Conservation (phyloP, 2,113 vertebrate genomes). For the Pongo abelii region DNA sequence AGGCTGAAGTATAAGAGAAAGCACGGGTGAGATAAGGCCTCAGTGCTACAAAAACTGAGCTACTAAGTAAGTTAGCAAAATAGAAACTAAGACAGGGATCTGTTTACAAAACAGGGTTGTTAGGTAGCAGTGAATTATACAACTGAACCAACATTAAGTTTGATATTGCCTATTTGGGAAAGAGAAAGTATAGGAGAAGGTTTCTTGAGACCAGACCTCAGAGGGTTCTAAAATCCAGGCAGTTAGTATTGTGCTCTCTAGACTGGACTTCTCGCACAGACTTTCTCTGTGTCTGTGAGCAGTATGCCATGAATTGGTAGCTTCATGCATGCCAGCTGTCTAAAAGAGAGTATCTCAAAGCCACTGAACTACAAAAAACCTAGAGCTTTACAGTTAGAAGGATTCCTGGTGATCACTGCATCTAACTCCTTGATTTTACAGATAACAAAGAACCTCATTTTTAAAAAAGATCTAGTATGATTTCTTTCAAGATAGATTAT, state of each 20-base stretch:
- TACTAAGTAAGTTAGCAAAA: not conserved
- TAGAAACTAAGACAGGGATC: not conserved
- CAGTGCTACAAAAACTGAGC: not conserved
- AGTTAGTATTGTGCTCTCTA: not conserved
- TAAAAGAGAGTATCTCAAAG: not conserved
- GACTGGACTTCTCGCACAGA: not conserved
- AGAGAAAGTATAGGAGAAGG: not conserved
- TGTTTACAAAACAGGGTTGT: not conserved
- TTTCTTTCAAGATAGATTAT: conserved; percentile 11
- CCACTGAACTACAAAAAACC: not conserved
- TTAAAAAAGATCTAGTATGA: not conserved
- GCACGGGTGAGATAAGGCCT: not conserved
- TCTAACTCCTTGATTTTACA: not conserved
- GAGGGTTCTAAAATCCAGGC: not conserved
- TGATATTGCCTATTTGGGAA: conserved; percentile 18
- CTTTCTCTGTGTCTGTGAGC: not conserved
- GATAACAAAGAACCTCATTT: not conserved
- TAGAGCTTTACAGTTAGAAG: not conserved
- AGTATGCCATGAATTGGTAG: not conserved
- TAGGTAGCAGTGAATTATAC: not conserved
- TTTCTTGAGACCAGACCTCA: not conserved
- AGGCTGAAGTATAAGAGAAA: not conserved
- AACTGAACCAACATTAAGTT: not conserved
- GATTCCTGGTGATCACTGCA: not conserved
- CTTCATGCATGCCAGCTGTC: not conserved